Evolutionary conservation across 2,888 invertebrate species (phyloP).

Genomic region (Volucella bombylans): DNA sequence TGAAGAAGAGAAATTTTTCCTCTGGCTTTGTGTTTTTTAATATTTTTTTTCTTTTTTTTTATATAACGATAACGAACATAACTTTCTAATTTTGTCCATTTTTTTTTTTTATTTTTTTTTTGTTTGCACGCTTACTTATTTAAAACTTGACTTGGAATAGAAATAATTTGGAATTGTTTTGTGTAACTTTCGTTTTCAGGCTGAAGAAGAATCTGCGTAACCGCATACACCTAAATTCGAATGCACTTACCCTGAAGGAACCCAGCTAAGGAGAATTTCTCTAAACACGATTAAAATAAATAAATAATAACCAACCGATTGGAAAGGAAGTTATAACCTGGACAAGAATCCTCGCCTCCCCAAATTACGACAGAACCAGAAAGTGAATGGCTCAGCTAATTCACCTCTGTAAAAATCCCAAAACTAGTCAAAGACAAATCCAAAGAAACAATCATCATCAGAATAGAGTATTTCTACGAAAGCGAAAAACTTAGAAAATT

Average conservation of each 20-base stretch:
- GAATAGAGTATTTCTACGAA: conserved; percentile 32
- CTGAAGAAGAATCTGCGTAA: neutral
- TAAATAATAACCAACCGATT: neutral
- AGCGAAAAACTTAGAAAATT: conserved; percentile 14
- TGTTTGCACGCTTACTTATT: too few species aligned
- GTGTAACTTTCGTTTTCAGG: neutral
- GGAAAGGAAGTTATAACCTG: neutral
- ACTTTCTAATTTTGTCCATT: too few species aligned
- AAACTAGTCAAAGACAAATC: conserved; percentile 25
- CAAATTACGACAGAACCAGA: neutral
- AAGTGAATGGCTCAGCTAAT: conserved; percentile 52
- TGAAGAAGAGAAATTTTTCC: too few species aligned
- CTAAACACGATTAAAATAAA: neutral
- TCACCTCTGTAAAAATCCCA: neutral
- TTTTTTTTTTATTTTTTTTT: too few species aligned
- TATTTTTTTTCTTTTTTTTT: too few species aligned
- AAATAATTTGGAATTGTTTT: too few species aligned
- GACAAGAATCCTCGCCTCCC: neutral
- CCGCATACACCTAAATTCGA: conserved; percentile 2
- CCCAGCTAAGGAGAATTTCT: conserved; percentile 11
- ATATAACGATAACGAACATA: too few species aligned
- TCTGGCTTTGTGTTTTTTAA: too few species aligned
- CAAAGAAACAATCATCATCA: conserved; percentile 28
- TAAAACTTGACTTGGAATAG: too few species aligned
- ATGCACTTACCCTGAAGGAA: neutral